Conservation (phyloP, 2,888 invertebrate genomes). For the Drosophila austrosaltans region DNA sequence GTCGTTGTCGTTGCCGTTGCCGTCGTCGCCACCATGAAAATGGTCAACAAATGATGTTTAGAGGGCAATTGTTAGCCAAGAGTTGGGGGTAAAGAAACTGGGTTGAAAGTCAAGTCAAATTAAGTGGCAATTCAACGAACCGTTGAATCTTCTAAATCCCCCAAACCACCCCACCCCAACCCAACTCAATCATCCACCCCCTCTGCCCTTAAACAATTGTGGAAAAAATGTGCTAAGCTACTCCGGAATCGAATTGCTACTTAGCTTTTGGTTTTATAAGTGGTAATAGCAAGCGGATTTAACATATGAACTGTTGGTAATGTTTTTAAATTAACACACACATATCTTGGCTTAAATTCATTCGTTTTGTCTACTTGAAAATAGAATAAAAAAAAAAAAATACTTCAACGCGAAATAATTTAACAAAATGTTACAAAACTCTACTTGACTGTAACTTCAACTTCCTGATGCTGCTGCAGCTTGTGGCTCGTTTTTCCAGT, state of each 20-base stretch:
- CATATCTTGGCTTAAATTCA: conserved; percentile 2
- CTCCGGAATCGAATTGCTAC: not conserved
- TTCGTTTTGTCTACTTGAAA: conserved; percentile 17
- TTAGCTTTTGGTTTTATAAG: not conserved
- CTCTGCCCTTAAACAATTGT: not conserved
- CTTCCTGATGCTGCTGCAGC: not conserved
- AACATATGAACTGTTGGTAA: not conserved
- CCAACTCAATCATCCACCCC: too few species aligned
- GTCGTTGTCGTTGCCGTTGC: not conserved
- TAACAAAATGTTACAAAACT: conserved; percentile 44
- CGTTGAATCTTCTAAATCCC: not conserved
- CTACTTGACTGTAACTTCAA: conserved; percentile 4
- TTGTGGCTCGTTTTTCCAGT: conserved; percentile 34
- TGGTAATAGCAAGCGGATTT: conserved; percentile 7
- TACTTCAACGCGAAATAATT: conserved; percentile 62
- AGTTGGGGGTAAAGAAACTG: conserved; percentile 35
- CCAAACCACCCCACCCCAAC: not conserved
- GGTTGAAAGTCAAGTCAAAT: conserved; percentile 39
- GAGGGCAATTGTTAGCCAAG: conserved; percentile 55
- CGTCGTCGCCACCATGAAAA: conserved; percentile 17
- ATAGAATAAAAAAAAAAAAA: not conserved
- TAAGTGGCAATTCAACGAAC: conserved; percentile 10
- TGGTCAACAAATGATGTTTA: conserved; percentile 35
- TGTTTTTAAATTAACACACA: conserved; percentile 7
- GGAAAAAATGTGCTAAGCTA: conserved; percentile 3